Conservation (phyloP, 2,888 invertebrate genomes). For the Rotaria macrura region DNA sequence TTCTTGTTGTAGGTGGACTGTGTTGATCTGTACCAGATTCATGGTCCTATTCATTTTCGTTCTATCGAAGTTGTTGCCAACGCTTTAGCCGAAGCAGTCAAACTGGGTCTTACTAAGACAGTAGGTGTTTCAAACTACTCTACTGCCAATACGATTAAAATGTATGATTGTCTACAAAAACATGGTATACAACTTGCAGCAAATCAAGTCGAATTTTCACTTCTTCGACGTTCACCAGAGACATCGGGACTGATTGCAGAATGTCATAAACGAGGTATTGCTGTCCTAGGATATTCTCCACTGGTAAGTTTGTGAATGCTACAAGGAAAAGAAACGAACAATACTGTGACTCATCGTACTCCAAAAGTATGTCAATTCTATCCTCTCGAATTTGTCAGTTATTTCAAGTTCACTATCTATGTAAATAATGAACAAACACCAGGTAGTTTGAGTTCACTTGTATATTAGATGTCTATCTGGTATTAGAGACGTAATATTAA, state of each 20-base stretch:
- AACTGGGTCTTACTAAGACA: not conserved
- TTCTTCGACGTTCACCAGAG: not conserved
- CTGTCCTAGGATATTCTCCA: conserved; percentile 4
- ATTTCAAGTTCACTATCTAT: too few relatives aligned
- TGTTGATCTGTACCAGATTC: not conserved
- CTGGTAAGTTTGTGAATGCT: too few relatives aligned
- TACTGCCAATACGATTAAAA: not conserved
- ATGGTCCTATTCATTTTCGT: conserved; percentile 1
- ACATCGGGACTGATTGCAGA: not conserved
- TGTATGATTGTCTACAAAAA: conserved; percentile 18
- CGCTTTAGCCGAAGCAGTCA: not conserved
- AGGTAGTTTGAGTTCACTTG: too few relatives aligned
- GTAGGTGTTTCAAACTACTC: conserved; percentile 12
- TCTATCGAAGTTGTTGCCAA: conserved; percentile 6
- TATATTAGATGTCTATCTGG: too few relatives aligned
- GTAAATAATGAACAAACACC: too few relatives aligned
- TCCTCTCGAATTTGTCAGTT: too few relatives aligned
- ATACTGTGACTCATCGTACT: too few relatives aligned
- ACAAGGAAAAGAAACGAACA: too few relatives aligned
- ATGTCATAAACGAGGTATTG: conserved; percentile 6
- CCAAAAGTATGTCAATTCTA: too few relatives aligned
- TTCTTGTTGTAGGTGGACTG: not conserved
- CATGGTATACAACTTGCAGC: conserved; percentile 15
- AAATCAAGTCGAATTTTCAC: conserved; percentile 14
- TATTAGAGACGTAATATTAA: too few relatives aligned